phyloP scores from a whole-genome alignment of 1,140 invertebrate species.

The Agrilus planipennis region DNA sequence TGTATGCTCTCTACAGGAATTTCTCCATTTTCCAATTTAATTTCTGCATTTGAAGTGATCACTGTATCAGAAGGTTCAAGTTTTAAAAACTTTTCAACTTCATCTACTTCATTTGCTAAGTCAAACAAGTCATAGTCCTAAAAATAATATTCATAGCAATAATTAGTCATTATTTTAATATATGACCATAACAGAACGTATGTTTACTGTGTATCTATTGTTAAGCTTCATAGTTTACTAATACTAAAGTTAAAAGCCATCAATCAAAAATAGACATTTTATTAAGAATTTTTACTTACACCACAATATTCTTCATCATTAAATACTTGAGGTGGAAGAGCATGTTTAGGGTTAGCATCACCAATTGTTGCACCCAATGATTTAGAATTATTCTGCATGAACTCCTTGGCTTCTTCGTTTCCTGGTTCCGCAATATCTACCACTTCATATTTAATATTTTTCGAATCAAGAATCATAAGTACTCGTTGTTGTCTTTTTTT shows the following conservation, averaged over 20 bases:
- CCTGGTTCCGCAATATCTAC: conserved; percentile 90
- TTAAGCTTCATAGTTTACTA: no score
- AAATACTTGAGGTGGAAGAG: conserved; percentile 86
- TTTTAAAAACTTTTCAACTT: conserved; percentile 74
- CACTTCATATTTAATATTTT: conserved; percentile 73
- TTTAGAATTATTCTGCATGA: conserved; percentile 82
- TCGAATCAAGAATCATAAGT: conserved; percentile 81
- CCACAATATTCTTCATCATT: conserved; percentile 88
- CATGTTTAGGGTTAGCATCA: conserved; percentile 41
- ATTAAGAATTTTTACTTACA: conserved; percentile 42
- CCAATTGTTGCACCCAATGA: conserved; percentile 57
- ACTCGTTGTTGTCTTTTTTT: conserved; percentile 89
- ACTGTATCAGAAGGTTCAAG: conserved; percentile 28
- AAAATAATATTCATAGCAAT: conserved; percentile 6
- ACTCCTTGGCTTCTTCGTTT: conserved; percentile 76
- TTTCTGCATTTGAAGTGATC: conserved; percentile 17
- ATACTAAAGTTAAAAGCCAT: conserved; percentile 8
- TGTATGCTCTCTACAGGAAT: conserved; percentile 4
- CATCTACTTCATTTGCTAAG: conserved; percentile 81
- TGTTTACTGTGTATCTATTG: no score
- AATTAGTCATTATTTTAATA: background rate
- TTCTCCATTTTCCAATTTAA: conserved; percentile 19
- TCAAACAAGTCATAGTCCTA: conserved; percentile 91
- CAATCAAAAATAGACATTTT: conserved; percentile 9
- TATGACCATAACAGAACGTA: no score